These are phyloP conservation scores for Thaumetopoea pityocampa DNA, from an alignment of 1,140 invertebrate species.

Conservation along the genomic window DNA sequence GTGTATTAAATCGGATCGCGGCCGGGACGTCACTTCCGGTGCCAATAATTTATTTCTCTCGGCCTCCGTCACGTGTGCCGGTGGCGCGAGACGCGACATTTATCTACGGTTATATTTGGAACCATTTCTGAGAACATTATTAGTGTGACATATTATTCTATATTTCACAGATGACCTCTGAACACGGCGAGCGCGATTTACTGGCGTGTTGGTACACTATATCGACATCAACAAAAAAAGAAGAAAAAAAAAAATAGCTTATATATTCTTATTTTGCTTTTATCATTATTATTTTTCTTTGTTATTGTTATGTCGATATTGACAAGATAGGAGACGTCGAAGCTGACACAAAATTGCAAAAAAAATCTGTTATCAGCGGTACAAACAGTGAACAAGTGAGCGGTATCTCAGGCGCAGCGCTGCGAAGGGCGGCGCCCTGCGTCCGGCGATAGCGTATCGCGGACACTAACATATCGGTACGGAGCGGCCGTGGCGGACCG, in stretches of 20 bases:
- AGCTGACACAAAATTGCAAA: too few relatives aligned
- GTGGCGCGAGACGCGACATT: conserved; percentile 64
- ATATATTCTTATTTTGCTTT: too few relatives aligned
- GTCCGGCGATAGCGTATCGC: conserved; percentile 40
- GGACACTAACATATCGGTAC: conserved; percentile 16
- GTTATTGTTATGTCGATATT: too few relatives aligned
- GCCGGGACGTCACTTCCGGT: conserved; percentile 69
- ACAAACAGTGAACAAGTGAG: neutral
- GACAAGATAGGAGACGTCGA: too few relatives aligned
- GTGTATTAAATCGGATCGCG: conserved; percentile 65
- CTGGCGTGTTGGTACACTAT: conserved; percentile 11
- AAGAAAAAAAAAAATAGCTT: too few relatives aligned
- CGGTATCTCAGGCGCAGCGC: conserved; percentile 44
- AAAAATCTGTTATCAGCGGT: too few relatives aligned
- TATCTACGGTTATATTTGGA: conserved; percentile 64
- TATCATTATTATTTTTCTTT: too few relatives aligned
- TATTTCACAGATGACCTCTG: conserved; percentile 22
- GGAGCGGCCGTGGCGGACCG: too few relatives aligned
- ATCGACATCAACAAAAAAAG: too few relatives aligned
- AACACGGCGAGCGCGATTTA: conserved; percentile 7
- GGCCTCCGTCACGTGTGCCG: conserved; percentile 59
- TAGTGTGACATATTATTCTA: conserved; percentile 57
- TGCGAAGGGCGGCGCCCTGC: conserved; percentile 58
- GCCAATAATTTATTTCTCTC: conserved; percentile 69
- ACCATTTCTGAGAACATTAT: conserved; percentile 62